Conservation (phyloP, 2,113 vertebrate genomes). For the Trogon surrucura region DNA sequence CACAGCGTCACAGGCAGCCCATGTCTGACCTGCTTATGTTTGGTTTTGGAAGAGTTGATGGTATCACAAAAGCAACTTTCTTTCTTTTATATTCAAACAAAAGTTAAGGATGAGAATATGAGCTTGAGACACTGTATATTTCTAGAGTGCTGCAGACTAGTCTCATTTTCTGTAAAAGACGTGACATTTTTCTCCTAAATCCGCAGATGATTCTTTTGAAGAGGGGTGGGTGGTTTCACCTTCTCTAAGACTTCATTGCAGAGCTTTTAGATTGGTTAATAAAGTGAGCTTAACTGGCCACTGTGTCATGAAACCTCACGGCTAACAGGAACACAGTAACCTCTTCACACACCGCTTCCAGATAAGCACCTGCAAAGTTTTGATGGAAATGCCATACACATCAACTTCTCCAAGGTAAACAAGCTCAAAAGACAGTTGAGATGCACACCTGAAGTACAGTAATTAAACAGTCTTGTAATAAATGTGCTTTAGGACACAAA, state of each 20-base stretch:
- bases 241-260: background rate
- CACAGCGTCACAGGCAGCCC: background rate
- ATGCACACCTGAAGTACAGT: background rate
- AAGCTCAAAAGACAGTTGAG: background rate
- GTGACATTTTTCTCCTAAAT: background rate
- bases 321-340: background rate
- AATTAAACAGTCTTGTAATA: background rate
- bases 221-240: background rate
- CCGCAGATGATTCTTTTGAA: background rate
- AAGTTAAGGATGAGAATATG: background rate
- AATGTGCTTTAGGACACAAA: background rate
- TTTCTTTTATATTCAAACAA: background rate
- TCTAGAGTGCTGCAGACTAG: background rate
- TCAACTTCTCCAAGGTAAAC: background rate
- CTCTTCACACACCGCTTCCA: background rate
- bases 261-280: background rate
- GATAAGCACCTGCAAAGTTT: background rate
- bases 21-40: rapidly evolving
- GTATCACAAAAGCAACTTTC: background rate
- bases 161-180: background rate
- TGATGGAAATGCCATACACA: background rate
- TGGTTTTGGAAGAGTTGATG: background rate
- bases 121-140: background rate
- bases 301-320: rapidly evolving
- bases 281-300: background rate